These are phyloP conservation scores for Drosophila pseudotakahashii DNA, from an alignment of 2,888 invertebrate species.

Conservation along the genomic window DNA sequence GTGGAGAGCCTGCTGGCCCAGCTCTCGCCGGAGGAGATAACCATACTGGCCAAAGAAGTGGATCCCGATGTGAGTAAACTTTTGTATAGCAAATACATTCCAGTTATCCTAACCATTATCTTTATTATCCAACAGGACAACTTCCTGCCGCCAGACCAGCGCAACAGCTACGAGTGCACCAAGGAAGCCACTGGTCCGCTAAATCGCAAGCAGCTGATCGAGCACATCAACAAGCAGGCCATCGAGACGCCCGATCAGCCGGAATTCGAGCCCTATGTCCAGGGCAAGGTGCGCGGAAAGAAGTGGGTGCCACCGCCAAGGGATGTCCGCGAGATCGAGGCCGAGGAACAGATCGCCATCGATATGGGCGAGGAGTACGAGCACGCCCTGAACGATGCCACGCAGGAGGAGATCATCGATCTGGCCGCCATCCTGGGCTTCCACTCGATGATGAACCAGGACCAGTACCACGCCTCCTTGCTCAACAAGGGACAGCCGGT, in stretches of 20 bases:
- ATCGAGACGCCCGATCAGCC: constrained; percentile 98
- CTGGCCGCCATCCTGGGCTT: constrained; percentile 99
- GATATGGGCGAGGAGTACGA: constrained; percentile 98
- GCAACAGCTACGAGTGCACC: constrained; percentile 97
- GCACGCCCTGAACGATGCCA: constrained; percentile 93
- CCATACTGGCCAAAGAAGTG: constrained; percentile 98
- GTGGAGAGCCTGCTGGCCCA: constrained; percentile 97
- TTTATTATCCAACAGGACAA: constrained; percentile 90
- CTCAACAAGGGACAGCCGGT: constrained; percentile 95
- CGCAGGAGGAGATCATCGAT: constrained; percentile 99
- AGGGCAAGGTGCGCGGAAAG: constrained; percentile 95
- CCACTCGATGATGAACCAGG: constrained; percentile 99
- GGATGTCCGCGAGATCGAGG: constrained; percentile 89
- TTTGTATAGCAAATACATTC: no score
- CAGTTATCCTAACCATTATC: not conserved
- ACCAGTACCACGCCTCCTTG: constrained; percentile 98
- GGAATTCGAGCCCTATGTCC: constrained; percentile 96
- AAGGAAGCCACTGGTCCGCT: constrained; percentile 98
- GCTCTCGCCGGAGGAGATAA: constrained; percentile 97
- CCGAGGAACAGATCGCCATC: constrained; percentile 95
- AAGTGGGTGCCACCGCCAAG: constrained; percentile 94
- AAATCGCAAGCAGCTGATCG: constrained; percentile 96
- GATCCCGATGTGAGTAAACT: constrained; percentile 97
- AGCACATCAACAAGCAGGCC: constrained; percentile 99
- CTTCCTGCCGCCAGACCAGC: constrained; percentile 97